A percentile compares a stretch with the other conserved stretches of the same genome.
These are phyloP conservation scores for Tupiocoris notatus DNA, from an alignment of 2,888 invertebrate species.

Conservation along the genomic window DNA sequence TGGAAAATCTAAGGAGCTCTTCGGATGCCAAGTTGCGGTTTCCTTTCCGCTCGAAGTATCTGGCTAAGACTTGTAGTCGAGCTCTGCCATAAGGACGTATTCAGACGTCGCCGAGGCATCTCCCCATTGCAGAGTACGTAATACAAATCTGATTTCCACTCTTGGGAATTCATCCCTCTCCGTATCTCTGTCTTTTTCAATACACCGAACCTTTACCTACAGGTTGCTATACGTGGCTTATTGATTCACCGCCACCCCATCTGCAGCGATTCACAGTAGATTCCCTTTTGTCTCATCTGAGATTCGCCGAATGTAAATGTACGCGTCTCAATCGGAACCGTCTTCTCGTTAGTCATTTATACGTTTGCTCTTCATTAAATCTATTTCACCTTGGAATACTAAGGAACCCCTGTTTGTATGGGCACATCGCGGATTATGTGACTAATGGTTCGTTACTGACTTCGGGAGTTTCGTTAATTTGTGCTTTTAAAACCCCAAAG, in stretches of 20 bases:
- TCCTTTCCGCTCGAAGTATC: neutral
- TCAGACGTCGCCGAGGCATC: neutral
- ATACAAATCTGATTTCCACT: neutral
- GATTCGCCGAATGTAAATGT: neutral
- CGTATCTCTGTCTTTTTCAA: neutral
- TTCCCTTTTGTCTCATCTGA: neutral
- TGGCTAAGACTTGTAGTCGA: neutral
- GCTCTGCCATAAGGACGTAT: neutral
- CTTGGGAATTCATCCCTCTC: neutral
- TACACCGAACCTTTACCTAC: neutral
- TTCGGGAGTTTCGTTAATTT: no score
- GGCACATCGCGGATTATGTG: neutral
- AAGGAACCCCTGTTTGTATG: neutral
- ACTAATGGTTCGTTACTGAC: neutral
- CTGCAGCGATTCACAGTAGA: neutral
- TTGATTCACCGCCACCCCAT: neutral
- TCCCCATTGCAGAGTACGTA: neutral
- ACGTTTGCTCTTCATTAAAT: neutral
- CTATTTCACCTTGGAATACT: neutral
- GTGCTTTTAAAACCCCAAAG: no score
- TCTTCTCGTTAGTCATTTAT: neutral
- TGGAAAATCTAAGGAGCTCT: neutral
- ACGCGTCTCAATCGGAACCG: no score
- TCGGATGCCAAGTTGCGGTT: neutral
- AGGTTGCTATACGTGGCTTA: neutral